These are phyloP conservation scores for Pachyrhynchus sulphureomaculatus DNA, from an alignment of 1,140 invertebrate genomes.

Conservation along the genomic window DNA sequence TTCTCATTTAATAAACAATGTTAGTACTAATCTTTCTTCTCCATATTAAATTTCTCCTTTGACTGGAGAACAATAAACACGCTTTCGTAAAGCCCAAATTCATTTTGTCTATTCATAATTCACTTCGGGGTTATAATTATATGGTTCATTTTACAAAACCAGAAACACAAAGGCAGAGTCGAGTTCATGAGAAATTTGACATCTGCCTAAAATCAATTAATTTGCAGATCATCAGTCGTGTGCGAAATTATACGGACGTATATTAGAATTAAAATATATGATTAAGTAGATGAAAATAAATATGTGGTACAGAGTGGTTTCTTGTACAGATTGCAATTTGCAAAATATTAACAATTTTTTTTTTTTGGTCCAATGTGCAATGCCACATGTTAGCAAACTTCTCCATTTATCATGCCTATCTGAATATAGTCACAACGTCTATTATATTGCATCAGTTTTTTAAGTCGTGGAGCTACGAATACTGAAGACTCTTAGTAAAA, in stretches of 20 bases:
- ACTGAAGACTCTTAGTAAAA: no score
- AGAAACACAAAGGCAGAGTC: not conserved
- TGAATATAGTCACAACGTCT: no score
- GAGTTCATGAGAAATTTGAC: not conserved
- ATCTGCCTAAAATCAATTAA: conserved; percentile 7
- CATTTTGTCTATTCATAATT: not conserved
- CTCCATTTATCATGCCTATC: no score
- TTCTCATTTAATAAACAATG: not conserved
- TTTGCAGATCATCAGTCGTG: not conserved
- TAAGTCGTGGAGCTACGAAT: no score
- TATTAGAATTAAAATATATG: no score
- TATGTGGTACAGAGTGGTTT: no score
- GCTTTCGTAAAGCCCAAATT: not conserved
- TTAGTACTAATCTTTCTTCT: not conserved
- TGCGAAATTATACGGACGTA: not conserved
- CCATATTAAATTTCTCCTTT: conserved; percentile 5
- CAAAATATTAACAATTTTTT: no score
- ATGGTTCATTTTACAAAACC: not conserved
- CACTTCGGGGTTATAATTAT: not conserved
- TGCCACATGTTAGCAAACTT: no score
- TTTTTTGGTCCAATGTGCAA: no score
- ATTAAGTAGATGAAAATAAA: no score
- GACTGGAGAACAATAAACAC: not conserved
- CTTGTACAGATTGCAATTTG: no score
- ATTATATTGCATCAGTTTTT: no score